phyloP scores from a whole-genome alignment of 92 coral and sea anemone species.

The Porites divaricata region DNA sequence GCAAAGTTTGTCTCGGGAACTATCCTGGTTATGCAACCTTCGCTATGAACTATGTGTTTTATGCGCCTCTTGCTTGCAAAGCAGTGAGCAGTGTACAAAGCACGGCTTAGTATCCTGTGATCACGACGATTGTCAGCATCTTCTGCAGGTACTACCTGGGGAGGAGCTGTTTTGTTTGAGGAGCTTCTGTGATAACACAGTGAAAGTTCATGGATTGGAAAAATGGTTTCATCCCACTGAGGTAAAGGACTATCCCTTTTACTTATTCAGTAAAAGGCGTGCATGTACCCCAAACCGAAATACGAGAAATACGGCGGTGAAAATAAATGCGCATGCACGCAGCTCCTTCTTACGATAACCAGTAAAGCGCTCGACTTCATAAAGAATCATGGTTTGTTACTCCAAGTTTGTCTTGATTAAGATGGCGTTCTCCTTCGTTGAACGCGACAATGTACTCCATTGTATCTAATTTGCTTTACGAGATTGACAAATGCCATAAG shows the following conservation, averaged over 20 bases:
- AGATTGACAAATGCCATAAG: too few species aligned
- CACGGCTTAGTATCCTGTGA: constrained; percentile 27
- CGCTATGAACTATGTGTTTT: constrained; percentile 48
- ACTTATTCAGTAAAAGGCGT: neutral
- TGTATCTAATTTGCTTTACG: too few species aligned
- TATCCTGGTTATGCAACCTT: constrained; percentile 43
- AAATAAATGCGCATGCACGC: too few species aligned
- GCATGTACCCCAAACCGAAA: neutral
- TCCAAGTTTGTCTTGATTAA: too few species aligned
- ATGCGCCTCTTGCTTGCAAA: constrained; percentile 43
- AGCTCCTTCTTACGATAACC: too few species aligned
- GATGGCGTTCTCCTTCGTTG: too few species aligned
- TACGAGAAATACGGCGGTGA: too few species aligned
- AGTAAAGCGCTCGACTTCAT: too few species aligned
- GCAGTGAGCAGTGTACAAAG: constrained; percentile 15
- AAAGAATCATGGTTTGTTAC: too few species aligned
- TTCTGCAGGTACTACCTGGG: constrained; percentile 27
- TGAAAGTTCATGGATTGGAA: neutral
- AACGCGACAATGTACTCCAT: too few species aligned
- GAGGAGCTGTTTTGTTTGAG: constrained; percentile 45
- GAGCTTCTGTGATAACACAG: neutral
- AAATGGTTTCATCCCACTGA: neutral
- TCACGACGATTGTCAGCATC: constrained; percentile 62
- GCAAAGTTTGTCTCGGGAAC: constrained; percentile 37
- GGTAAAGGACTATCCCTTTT: neutral